Evolutionary conservation across 2,888 invertebrate genomes (phyloP).

Genomic region (Sepiola atlantica): DNA sequence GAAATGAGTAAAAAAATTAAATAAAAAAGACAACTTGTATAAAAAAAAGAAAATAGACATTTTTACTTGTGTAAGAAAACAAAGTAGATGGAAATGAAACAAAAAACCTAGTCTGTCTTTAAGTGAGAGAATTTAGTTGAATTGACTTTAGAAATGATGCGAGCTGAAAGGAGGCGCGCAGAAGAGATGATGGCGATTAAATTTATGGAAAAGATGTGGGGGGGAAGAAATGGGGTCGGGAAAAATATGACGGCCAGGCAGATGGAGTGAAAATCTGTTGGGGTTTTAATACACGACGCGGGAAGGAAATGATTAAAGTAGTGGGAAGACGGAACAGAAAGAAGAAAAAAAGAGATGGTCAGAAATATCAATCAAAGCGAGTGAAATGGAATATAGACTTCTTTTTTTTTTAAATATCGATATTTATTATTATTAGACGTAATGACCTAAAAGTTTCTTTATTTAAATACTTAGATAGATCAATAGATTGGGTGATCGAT

Average conservation of each 20-base stretch:
- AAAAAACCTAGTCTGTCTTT: not conserved
- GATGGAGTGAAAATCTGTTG: not conserved
- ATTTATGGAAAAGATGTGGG: not conserved
- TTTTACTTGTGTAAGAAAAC: not conserved
- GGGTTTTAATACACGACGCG: not conserved
- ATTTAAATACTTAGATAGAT: not conserved
- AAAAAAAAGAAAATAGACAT: not conserved
- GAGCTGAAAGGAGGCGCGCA: not conserved
- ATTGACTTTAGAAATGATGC: conserved; percentile 18
- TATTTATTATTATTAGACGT: not conserved
- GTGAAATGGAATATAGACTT: not conserved
- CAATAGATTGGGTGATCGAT: not conserved
- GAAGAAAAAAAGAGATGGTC: not conserved
- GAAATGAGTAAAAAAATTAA: not conserved
- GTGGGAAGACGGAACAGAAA: not conserved
- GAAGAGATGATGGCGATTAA: conserved; percentile 10
- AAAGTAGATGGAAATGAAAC: not conserved
- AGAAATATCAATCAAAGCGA: not conserved
- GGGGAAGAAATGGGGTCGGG: not conserved
- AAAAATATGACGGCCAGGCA: not conserved
- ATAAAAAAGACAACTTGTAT: not conserved
- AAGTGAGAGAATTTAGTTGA: conserved; percentile 32
- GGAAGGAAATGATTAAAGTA: not conserved
- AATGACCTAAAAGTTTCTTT: not conserved
- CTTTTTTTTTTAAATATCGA: no score